phyloP scores from a whole-genome alignment of 2,797 vertebrate species.

The Spinus pinus region DNA sequence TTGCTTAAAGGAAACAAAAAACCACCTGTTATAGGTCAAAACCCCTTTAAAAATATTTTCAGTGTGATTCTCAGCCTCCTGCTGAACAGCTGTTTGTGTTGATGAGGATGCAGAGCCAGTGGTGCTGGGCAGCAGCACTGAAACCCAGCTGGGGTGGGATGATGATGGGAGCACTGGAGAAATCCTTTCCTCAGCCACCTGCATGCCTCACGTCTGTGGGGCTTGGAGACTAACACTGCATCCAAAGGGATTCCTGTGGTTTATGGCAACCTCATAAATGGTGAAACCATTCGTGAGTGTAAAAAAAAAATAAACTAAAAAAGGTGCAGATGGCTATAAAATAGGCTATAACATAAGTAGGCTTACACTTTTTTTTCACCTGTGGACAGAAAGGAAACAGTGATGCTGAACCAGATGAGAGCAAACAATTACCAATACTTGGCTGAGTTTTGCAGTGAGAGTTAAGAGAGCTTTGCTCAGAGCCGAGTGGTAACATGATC shows the following conservation, averaged over 20 bases:
- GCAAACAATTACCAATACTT: constrained; percentile 60
- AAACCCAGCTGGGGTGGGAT: not conserved
- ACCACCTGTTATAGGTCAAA: constrained; percentile 1
- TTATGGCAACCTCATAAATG: constrained; percentile 1
- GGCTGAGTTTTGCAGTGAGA: constrained; percentile 55
- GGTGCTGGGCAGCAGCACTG: not conserved
- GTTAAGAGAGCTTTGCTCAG: constrained; percentile 75
- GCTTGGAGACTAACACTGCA: constrained; percentile 11
- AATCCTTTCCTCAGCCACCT: constrained; percentile 17
- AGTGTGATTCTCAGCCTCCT: constrained; percentile 11
- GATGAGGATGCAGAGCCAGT: not conserved
- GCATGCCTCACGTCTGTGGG: not conserved
- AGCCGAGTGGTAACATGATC: constrained; percentile 93
- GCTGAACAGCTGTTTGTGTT: constrained; percentile 18
- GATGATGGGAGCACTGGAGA: not conserved
- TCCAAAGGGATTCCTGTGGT: not conserved
- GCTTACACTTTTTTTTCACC: not conserved
- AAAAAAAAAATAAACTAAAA: constrained; percentile 42
- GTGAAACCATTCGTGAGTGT: constrained; percentile 26
- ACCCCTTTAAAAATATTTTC: constrained; percentile 21
- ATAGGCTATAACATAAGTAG: constrained; percentile 5
- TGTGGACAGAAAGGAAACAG: constrained; percentile 40
- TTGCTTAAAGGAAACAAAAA: constrained; percentile 60
- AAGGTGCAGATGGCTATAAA: constrained; percentile 64
- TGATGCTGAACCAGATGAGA: constrained; percentile 54